Percentiles rank a stretch among this genome's conserved stretches.
Evolutionary conservation across 2,113 vertebrate genomes (phyloP).

Genomic region (Pteropus alecto): DNA sequence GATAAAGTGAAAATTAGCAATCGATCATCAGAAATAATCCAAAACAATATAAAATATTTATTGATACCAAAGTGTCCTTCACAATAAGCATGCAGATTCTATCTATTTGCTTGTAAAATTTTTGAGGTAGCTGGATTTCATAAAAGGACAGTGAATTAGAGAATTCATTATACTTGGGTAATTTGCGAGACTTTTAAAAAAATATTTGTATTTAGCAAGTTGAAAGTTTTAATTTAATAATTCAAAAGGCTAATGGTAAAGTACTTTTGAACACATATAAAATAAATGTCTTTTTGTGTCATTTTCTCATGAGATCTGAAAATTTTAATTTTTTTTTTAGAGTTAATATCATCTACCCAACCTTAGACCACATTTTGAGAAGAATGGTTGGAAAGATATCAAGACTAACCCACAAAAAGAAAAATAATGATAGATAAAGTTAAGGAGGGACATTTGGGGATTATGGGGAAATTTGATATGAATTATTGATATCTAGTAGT

Average conservation of each 20-base stretch:
- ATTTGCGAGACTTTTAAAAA: background rate
- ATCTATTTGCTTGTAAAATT: background rate
- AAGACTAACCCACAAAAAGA: background rate
- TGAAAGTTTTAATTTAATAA: background rate
- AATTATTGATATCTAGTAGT: background rate
- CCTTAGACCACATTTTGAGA: background rate
- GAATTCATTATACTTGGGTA: background rate
- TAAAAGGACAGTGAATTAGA: background rate
- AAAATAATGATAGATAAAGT: background rate
- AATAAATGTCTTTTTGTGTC: background rate
- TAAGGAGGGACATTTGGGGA: background rate
- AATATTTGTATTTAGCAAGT: no score
- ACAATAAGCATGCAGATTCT: background rate
- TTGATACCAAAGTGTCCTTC: background rate
- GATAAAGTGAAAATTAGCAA: background rate
- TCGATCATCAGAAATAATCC: background rate
- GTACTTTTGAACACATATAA: background rate
- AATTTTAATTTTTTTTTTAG: background rate
- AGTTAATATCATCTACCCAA: background rate
- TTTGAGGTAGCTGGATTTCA: background rate
- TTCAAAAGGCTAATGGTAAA: background rate
- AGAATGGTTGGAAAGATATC: background rate
- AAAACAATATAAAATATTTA: background rate
- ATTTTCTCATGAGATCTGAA: background rate
- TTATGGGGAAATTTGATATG: background rate